Evolutionary conservation across 92 coral and sea anemone species (phyloP).

Genomic region (Umimayanthus chanpuru): DNA sequence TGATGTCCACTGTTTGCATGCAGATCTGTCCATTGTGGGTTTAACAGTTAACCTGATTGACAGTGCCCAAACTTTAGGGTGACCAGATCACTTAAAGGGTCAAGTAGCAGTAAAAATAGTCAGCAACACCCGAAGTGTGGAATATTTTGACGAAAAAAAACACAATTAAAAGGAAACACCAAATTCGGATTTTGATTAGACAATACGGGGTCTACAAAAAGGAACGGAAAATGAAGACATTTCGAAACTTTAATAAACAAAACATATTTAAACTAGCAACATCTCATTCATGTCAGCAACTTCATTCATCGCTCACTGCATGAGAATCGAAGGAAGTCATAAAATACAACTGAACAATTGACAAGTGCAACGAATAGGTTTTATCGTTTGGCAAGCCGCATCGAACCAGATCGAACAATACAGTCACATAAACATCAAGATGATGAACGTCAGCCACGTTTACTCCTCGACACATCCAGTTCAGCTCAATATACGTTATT

Average conservation of each 20-base stretch:
- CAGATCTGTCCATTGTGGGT: neutral
- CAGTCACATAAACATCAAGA: too few relatives aligned
- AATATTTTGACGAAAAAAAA: too few relatives aligned
- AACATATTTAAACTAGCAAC: neutral
- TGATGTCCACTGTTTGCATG: too few relatives aligned
- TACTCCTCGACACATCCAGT: neutral
- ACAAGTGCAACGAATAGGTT: neutral
- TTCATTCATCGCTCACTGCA: neutral
- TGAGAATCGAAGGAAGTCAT: neutral
- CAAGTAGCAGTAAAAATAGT: neutral
- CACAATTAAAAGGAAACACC: neutral
- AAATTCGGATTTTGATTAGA: neutral
- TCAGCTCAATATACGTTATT: neutral
- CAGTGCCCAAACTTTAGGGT: neutral
- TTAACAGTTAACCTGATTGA: neutral
- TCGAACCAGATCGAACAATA: too few relatives aligned
- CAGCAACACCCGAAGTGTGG: neutral
- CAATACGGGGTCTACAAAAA: too few relatives aligned
- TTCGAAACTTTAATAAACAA: neutral
- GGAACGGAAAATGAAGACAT: neutral
- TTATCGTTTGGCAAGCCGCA: neutral
- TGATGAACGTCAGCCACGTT: neutral
- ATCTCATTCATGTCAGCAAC: neutral
- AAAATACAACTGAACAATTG: neutral
- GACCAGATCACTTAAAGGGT: neutral